phyloP scores from a whole-genome alignment of 2,888 invertebrate genomes.

The Bombyx huttoni region DNA sequence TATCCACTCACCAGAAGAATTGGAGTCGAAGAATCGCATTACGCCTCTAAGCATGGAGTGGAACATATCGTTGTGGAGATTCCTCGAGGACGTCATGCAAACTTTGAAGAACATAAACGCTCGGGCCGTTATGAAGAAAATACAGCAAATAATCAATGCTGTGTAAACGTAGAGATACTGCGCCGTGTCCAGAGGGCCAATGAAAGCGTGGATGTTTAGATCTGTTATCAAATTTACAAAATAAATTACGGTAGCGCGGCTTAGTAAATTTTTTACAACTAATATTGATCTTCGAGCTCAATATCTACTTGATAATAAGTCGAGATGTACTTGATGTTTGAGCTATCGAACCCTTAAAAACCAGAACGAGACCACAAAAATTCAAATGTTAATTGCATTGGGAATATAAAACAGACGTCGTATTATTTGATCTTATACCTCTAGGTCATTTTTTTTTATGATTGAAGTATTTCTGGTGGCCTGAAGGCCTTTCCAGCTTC shows the following conservation, averaged over 20 bases:
- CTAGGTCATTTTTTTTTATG: no score
- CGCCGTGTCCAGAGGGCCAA: conserved; percentile 54
- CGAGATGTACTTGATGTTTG: no score
- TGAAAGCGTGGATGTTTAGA: conserved; percentile 50
- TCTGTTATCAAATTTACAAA: conserved; percentile 21
- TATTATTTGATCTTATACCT: no score
- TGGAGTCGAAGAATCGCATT: conserved; percentile 89
- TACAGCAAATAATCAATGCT: conserved; percentile 55
- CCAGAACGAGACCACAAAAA: no score
- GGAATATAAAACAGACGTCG: no score
- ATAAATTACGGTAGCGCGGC: neutral
- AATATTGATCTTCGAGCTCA: no score
- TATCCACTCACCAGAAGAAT: conserved; percentile 77
- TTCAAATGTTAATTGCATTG: no score
- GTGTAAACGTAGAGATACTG: conserved; percentile 61
- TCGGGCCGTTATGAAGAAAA: conserved; percentile 71
- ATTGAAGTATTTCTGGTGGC: no score
- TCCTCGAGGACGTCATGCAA: conserved; percentile 82
- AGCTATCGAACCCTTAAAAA: no score
- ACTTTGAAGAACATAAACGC: conserved; percentile 80
- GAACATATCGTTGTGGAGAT: conserved; percentile 90
- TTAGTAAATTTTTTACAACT: no score
- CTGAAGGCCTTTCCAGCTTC: no score
- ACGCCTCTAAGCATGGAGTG: conserved; percentile 80
- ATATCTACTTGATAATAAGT: no score